Conservation (phyloP, 2,888 invertebrate genomes). For the Drosophila borborema region DNA sequence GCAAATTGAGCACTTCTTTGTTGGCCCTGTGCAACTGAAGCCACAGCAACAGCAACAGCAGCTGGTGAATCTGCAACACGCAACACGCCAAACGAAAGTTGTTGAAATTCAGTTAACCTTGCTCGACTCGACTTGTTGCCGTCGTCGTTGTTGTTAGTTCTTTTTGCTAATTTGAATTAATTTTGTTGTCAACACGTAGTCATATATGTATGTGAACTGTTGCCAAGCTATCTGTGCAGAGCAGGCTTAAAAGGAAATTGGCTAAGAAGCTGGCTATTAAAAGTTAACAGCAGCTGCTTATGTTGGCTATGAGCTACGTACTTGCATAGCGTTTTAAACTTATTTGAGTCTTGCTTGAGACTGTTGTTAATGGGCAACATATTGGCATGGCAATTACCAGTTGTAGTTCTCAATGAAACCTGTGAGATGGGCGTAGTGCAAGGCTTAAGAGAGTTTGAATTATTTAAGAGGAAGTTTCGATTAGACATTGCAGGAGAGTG, state of each 20-base stretch:
- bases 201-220: constrained; percentile 72
- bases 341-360: not conserved
- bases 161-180: constrained; percentile 73
- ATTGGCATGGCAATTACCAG: not conserved
- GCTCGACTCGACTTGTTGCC: constrained; percentile 35
- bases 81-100: constrained; percentile 69
- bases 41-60: constrained; percentile 22
- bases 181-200: constrained; percentile 77
- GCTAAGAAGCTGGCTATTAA: constrained; percentile 4
- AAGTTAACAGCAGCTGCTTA: not conserved
- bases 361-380: not conserved
- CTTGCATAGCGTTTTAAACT: not conserved
- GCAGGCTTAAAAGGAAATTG: constrained; percentile 17
- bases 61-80: constrained; percentile 63
- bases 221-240: constrained; percentile 37
- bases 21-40: constrained; percentile 27
- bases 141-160: constrained; percentile 11
- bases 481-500: no score
- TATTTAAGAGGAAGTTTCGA: not conserved
- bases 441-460: not conserved
- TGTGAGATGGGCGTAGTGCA: not conserved
- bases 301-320: not conserved
- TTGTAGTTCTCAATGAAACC: not conserved
- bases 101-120: constrained; percentile 71
- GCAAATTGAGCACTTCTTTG: constrained; percentile 52